Evolutionary conservation across 2,888 invertebrate genomes (phyloP).

Genomic region (Gymnoscelis rufifasciata): DNA sequence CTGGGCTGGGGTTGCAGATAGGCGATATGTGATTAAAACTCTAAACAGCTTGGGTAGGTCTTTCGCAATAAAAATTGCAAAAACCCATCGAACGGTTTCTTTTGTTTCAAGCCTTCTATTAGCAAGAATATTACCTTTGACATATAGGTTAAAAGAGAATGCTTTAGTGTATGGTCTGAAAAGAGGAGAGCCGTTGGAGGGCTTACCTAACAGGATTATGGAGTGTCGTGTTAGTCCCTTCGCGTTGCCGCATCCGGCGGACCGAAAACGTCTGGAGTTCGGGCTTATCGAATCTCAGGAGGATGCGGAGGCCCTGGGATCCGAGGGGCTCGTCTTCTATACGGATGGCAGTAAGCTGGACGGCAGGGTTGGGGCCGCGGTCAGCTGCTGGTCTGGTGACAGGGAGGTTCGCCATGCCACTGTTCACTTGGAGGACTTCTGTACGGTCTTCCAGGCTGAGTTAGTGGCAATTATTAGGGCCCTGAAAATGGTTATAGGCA

Average conservation of each 20-base stretch:
- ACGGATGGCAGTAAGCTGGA: neutral
- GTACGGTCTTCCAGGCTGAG: neutral
- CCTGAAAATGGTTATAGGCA: neutral
- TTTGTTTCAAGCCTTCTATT: too few species aligned
- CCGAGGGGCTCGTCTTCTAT: neutral
- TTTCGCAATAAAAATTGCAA: too few species aligned
- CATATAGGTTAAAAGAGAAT: neutral
- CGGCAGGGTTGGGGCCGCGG: neutral
- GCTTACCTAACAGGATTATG: neutral
- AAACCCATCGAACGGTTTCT: too few species aligned
- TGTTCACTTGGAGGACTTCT: neutral
- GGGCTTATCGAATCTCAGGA: neutral
- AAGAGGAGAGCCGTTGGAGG: neutral
- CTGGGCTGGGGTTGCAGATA: too few species aligned
- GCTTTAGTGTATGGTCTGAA: neutral
- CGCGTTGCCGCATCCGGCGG: neutral
- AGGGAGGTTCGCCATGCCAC: neutral
- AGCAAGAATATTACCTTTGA: too few species aligned
- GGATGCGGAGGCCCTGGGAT: neutral
- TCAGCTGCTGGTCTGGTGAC: neutral
- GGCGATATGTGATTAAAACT: too few species aligned
- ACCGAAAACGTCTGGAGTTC: neutral
- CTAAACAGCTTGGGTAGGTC: too few species aligned
- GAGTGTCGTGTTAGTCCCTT: neutral
- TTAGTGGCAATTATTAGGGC: neutral